Evolutionary conservation across 92 coral and sea anemone genomes (phyloP).

Genomic region (Blastomussa wellsi): DNA sequence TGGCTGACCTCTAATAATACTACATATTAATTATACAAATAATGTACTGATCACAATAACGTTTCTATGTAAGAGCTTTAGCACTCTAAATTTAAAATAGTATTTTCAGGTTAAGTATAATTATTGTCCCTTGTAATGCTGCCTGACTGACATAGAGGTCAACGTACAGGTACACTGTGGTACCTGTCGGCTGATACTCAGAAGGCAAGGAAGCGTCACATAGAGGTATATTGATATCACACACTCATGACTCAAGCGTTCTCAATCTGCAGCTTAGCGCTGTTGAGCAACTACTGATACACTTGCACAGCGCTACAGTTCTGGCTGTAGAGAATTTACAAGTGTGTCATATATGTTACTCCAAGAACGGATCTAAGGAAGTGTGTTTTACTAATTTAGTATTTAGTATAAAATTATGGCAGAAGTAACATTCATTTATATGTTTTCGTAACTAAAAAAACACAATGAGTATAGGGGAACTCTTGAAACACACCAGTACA

Average conservation of each 20-base stretch:
- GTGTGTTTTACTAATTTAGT: constrained; percentile 54
- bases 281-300: constrained; percentile 71
- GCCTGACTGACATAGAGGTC: constrained; percentile 27
- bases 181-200: constrained; percentile 21
- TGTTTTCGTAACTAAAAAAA: too few species aligned
- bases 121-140: constrained; percentile 31
- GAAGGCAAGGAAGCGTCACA: constrained; percentile 44
- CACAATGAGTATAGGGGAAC: too few species aligned
- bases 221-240: constrained; percentile 79
- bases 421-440: too few species aligned
- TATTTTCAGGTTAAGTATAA: not conserved
- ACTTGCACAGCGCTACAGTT: constrained; percentile 36
- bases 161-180: constrained; percentile 3
- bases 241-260: constrained; percentile 96
- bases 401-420: too few species aligned
- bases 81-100: too few species aligned
- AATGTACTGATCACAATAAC: too few species aligned
- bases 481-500: too few species aligned
- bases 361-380: constrained; percentile 98
- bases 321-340: constrained; percentile 19
- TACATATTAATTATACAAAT: too few species aligned
- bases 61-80: too few species aligned
- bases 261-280: constrained; percentile 94
- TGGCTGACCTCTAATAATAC: too few species aligned
- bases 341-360: constrained; percentile 25